A percentile compares a stretch with the other conserved stretches of the same genome.
These are phyloP conservation scores for Dendrolimus houi DNA, from an alignment of 2,888 invertebrate species.

Conservation along the genomic window DNA sequence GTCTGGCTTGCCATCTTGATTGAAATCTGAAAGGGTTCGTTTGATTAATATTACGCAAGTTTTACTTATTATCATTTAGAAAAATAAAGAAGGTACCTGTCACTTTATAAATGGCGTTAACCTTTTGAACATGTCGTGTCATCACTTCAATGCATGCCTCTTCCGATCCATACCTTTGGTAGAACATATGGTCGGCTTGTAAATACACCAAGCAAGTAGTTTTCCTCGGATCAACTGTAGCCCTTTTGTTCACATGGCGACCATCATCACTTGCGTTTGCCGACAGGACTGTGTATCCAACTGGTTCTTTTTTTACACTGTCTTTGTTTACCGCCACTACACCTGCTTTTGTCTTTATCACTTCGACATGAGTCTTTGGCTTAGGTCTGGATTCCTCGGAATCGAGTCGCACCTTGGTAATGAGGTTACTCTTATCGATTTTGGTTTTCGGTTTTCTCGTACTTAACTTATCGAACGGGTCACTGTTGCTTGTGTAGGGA, in stretches of 20 bases:
- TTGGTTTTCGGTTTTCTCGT: constrained; percentile 70
- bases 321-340: constrained; percentile 79
- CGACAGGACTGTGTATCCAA: constrained; percentile 63
- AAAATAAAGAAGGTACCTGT: constrained; percentile 76
- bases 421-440: constrained; percentile 71
- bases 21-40: constrained; percentile 83
- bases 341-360: constrained; percentile 80
- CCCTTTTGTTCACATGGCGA: constrained; percentile 79
- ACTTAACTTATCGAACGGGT: constrained; percentile 65
- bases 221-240: constrained; percentile 88
- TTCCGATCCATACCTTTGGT: constrained; percentile 94
- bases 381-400: constrained; percentile 75
- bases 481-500: constrained; percentile 79
- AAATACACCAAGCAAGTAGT: constrained; percentile 96
- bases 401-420: constrained; percentile 70
- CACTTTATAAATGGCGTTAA: constrained; percentile 90
- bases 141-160: constrained; percentile 97
- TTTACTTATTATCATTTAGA: neutral
- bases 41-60: constrained; percentile 6
- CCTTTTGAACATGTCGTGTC: constrained; percentile 95
- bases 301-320: constrained; percentile 77
- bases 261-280: constrained; percentile 71
- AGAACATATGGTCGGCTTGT: constrained; percentile 97
- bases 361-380: constrained; percentile 81
- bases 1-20: constrained; percentile 93